These are phyloP conservation scores for Turritopsis rubra DNA, from an alignment of 30 jellyfish, hydroid and myxozoan genomes.

Conservation along the genomic window DNA sequence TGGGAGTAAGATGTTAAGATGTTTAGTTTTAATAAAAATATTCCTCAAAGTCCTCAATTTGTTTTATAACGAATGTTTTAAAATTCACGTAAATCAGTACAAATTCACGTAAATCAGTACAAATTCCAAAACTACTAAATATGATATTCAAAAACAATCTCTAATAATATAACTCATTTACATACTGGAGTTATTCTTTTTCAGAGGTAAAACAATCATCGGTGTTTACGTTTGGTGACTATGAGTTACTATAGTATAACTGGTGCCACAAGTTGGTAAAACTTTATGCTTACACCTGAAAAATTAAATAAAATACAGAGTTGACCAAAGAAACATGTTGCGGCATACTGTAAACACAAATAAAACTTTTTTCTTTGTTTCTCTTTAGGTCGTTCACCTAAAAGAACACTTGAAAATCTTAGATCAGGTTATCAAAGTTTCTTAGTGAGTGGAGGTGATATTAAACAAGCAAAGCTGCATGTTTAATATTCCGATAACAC, in stretches of 20 bases:
- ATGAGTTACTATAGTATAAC: constrained; percentile 27
- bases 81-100: no score
- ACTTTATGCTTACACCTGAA: neutral
- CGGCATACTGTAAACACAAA: neutral
- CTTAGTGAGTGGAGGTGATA: constrained; percentile 13
- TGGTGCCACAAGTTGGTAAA: constrained; percentile 32
- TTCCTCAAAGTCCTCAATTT: neutral
- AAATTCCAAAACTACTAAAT: no score
- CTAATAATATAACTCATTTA: neutral
- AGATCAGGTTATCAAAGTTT: neutral
- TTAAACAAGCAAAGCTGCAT: constrained; percentile 26
- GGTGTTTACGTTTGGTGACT: constrained; percentile 30
- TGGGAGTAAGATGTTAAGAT: constrained; percentile 2
- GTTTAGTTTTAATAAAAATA: neutral
- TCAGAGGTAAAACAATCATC: neutral
- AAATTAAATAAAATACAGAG: neutral
- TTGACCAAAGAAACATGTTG: neutral
- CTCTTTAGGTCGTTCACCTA: neutral
- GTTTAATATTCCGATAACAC: constrained; percentile 26
- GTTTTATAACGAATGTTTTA: no score
- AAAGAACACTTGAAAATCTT: constrained; percentile 6
- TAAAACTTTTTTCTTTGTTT: neutral
- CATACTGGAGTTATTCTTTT: neutral
- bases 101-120: no score
- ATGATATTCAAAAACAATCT: neutral